Percentiles rank a stretch among this genome's conserved stretches.
These are phyloP conservation scores for Diacarnus erythraeanus DNA, from an alignment of 37 sponge, comb jelly and placozoan genomes.

Conservation along the genomic window DNA sequence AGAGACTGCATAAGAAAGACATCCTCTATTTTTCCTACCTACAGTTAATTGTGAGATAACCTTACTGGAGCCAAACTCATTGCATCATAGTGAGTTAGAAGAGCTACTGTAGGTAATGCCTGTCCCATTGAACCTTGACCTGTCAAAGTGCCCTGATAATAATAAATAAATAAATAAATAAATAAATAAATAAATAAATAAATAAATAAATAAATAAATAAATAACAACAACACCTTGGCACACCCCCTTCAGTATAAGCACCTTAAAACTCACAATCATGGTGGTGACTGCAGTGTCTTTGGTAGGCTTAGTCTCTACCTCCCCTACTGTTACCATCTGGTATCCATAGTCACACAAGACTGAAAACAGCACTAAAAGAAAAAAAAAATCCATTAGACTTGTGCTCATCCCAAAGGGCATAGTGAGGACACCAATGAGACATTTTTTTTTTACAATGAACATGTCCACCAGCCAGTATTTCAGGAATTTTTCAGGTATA, in stretches of 20 bases:
- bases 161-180: neutral
- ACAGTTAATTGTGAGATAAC: neutral
- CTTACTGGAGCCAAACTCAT: slow-evolving; percentile 85
- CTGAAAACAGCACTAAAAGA: slow-evolving; percentile 56
- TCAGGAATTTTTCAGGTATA: no score
- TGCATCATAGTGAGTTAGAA: slow-evolving; percentile 91
- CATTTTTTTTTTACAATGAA: no score
- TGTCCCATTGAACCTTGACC: slow-evolving; percentile 64
- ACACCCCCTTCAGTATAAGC: neutral
- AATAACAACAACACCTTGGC: neutral
- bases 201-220: neutral
- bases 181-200: neutral
- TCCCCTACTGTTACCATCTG: slow-evolving; percentile 50
- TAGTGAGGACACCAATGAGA: no score
- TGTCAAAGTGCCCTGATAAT: slow-evolving; percentile 68
- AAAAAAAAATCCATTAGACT: no score
- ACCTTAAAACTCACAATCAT: slow-evolving; percentile 13
- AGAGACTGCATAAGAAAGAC: slow-evolving; percentile 41
- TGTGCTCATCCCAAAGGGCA: no score
- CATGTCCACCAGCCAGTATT: no score
- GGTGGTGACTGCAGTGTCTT: slow-evolving; percentile 41
- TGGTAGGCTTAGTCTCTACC: slow-evolving; percentile 54
- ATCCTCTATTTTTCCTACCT: neutral
- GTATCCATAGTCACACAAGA: slow-evolving; percentile 63
- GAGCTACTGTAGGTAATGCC: slow-evolving; percentile 77